Evolutionary conservation across 2,113 vertebrate species (phyloP).

Genomic region (Nothoprocta perdicaria): DNA sequence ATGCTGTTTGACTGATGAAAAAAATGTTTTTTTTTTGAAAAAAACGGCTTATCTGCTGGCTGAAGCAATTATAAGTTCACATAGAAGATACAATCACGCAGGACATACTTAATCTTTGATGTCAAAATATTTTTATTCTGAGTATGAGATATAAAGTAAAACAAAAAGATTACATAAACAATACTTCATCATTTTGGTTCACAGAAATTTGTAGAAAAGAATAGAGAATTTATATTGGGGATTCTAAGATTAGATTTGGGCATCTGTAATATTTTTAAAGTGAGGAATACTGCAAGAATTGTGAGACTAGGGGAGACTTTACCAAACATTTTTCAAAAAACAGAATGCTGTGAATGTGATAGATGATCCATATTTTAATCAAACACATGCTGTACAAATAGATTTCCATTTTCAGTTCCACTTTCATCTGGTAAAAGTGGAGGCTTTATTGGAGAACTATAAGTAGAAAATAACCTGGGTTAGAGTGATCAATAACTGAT

Average conservation of each 20-base stretch:
- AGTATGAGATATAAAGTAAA: neutral
- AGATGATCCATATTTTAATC: neutral
- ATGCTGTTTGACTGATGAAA: neutral
- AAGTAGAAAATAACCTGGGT: neutral
- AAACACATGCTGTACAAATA: neutral
- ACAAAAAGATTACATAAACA: neutral
- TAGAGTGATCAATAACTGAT: neutral
- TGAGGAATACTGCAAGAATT: neutral
- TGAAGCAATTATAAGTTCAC: neutral
- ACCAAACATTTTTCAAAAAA: neutral
- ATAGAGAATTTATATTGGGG: neutral
- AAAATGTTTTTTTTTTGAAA: neutral
- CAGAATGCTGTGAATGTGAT: neutral
- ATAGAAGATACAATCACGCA: neutral
- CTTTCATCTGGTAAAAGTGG: neutral
- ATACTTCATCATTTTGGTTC: neutral
- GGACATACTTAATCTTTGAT: neutral
- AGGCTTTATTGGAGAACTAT: neutral
- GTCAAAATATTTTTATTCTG: neutral
- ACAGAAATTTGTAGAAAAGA: neutral
- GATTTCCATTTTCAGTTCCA: neutral
- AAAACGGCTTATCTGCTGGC: neutral
- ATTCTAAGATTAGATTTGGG: neutral
- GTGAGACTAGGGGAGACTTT: neutral
- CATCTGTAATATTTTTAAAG: neutral